These are phyloP conservation scores for Doris montereyensis DNA, from an alignment of 2,888 invertebrate species.

Conservation along the genomic window DNA sequence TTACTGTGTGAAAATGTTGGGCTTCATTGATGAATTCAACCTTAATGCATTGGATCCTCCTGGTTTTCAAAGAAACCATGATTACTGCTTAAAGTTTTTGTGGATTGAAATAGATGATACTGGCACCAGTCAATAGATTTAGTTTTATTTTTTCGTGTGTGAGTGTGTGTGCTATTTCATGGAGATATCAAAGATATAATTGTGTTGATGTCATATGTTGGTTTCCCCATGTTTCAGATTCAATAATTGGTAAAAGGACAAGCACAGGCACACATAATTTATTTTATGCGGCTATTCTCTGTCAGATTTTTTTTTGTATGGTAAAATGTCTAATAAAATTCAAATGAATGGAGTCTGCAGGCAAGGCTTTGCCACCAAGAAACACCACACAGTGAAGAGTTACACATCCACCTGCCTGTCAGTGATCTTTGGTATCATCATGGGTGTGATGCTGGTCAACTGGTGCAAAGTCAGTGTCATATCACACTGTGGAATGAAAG, in stretches of 20 bases:
- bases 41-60: constrained; percentile 37
- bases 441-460: constrained; percentile 59
- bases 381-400: neutral
- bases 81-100: no score
- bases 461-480: constrained; percentile 60
- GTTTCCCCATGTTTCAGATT: no score
- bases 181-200: no score
- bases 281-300: no score
- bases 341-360: constrained; percentile 38
- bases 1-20: neutral
- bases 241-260: no score
- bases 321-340: constrained; percentile 35
- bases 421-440: constrained; percentile 54
- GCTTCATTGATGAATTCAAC: neutral
- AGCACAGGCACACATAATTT: no score
- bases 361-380: constrained; percentile 24
- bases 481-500: constrained; percentile 54
- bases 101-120: no score
- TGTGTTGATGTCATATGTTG: no score
- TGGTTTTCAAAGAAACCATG: neutral
- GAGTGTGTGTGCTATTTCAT: no score
- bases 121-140: no score
- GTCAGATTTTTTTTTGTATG: neutral
- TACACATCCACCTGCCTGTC: constrained; percentile 46
- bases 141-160: no score